These are phyloP conservation scores for Orcinus orca DNA, from an alignment of 2,113 vertebrate species.

Conservation along the genomic window DNA sequence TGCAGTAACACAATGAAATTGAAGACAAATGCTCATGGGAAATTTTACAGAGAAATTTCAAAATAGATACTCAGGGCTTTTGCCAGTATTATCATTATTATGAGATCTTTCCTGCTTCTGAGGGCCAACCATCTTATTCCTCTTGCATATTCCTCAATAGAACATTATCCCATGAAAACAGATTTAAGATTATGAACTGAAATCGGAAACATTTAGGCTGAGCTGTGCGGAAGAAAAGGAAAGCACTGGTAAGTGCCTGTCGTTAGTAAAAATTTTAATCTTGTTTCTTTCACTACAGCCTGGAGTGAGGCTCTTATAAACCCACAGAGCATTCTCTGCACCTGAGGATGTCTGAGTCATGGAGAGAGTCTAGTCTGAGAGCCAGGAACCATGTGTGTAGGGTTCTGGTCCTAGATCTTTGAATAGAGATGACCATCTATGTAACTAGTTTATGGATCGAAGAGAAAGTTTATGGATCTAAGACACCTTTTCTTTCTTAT, in stretches of 20 bases:
- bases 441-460: not conserved
- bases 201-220: not conserved
- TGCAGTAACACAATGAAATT: not conserved
- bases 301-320: not conserved
- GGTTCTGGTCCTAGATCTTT: not conserved
- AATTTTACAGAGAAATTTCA: conserved; percentile 26
- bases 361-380: not conserved
- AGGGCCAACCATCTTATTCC: not conserved
- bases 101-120: not conserved
- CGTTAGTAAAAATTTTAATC: not conserved
- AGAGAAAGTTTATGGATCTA: not conserved
- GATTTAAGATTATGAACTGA: not conserved
- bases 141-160: not conserved
- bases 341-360: rapidly evolving
- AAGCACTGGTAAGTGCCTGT: not conserved
- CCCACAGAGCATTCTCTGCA: not conserved
- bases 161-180: not conserved
- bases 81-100: not conserved
- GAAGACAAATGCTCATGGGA: conserved; percentile 3
- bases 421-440: not conserved
- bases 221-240: not conserved
- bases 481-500: not conserved
- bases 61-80: not conserved
- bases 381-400: rapidly evolving
- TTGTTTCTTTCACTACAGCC: not conserved